Percentiles rank a stretch among this genome's conserved stretches.
phyloP scores from a whole-genome alignment of 2,113 vertebrate species.

The Malaclemys terrapin region DNA sequence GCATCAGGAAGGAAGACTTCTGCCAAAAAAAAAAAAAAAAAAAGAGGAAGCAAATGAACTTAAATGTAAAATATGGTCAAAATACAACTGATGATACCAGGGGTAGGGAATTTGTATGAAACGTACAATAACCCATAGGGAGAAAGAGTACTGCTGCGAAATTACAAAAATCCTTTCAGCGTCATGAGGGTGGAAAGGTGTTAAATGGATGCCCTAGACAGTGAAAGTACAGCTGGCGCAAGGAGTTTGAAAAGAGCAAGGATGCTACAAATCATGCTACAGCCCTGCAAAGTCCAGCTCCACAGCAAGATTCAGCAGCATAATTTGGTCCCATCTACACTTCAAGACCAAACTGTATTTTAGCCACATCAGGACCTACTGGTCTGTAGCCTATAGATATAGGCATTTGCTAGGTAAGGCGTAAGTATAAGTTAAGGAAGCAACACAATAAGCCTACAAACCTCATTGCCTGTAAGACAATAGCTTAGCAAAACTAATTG shows the following conservation, averaged over 20 bases:
- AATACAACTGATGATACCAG: neutral
- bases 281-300: too few relatives aligned
- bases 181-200: neutral
- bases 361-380: too few relatives aligned
- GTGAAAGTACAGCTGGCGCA: neutral
- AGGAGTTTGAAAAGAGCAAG: too few relatives aligned
- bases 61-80: neutral
- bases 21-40: neutral
- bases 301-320: too few relatives aligned
- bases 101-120: neutral
- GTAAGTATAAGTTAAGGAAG: too few relatives aligned
- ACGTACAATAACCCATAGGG: neutral
- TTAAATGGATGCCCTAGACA: neutral
- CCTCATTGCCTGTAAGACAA: too few relatives aligned
- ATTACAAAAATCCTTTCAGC: neutral
- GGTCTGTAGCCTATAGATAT: too few relatives aligned
- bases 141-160: neutral
- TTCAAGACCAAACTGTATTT: neutral
- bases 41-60: neutral
- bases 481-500: too few relatives aligned
- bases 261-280: too few relatives aligned
- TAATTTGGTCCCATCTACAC: too few relatives aligned
- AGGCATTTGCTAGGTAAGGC: too few relatives aligned
- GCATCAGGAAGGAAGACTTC: slow-evolving; percentile 55
- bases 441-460: too few relatives aligned